Conservation (phyloP, 2,113 vertebrate genomes). For the Centropus bengalensis region DNA sequence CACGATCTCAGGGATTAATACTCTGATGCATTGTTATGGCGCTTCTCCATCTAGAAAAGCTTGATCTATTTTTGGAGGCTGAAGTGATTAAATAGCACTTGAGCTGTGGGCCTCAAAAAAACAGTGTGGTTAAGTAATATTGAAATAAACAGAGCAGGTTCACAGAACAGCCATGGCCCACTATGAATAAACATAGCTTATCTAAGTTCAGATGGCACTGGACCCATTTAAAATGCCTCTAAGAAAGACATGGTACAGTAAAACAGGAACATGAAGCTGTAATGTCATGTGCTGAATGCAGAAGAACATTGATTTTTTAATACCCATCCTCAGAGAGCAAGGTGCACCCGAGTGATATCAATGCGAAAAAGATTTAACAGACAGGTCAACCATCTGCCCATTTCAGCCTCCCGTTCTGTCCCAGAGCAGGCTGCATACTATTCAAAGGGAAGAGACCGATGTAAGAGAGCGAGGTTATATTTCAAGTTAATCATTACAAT, state of each 20-base stretch:
- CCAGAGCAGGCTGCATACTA: not conserved
- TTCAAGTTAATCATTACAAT: conserved; percentile 18
- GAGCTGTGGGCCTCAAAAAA: not conserved
- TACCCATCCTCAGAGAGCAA: not conserved
- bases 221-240: conserved; percentile 23
- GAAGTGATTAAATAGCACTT: conserved; percentile 6
- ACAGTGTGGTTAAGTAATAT: conserved; percentile 16
- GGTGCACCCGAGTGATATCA: conserved; percentile 15
- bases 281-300: not conserved
- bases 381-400: not conserved
- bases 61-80: conserved; percentile 36
- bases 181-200: conserved; percentile 40
- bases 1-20: not conserved
- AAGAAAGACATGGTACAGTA: conserved; percentile 33
- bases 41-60: not conserved
- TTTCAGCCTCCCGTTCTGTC: not conserved
- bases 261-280: conserved; percentile 28
- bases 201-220: conserved; percentile 63
- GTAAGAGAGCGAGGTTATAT: not conserved
- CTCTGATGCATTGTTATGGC: not conserved
- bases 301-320: not conserved
- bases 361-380: conserved; percentile 23
- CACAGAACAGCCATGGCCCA: not conserved
- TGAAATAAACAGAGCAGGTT: conserved; percentile 1
- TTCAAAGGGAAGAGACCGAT: not conserved